Evolutionary conservation across 2,797 vertebrate species (phyloP).

Genomic region (Staurois parvus): DNA sequence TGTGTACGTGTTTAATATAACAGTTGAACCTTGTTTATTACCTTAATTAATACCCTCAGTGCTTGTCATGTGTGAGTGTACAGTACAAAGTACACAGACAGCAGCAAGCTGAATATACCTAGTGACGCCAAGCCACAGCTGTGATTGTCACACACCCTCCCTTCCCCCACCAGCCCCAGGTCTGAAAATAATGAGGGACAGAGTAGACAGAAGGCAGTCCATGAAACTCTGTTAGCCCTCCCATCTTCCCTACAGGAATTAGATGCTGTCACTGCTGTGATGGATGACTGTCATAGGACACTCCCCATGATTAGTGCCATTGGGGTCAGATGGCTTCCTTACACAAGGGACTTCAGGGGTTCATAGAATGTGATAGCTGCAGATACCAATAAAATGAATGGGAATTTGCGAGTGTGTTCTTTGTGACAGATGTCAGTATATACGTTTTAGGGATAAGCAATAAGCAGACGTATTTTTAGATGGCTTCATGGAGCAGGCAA

Average conservation of each 20-base stretch:
- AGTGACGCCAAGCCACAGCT: constrained; percentile 46
- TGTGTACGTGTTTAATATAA: neutral
- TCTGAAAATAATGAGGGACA: constrained; percentile 64
- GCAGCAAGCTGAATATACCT: constrained; percentile 4
- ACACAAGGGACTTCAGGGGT: constrained; percentile 81
- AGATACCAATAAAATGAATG: constrained; percentile 27
- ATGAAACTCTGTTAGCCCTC: constrained; percentile 73
- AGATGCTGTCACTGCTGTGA: constrained; percentile 78
- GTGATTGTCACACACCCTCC: constrained; percentile 58
- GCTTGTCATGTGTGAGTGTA: neutral
- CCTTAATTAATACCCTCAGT: neutral
- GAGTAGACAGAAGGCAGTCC: constrained; percentile 66
- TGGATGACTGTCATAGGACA: constrained; percentile 94
- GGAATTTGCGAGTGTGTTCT: neutral
- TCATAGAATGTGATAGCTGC: constrained; percentile 40
- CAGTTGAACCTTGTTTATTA: neutral
- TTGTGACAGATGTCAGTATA: constrained; percentile 46
- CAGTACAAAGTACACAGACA: neutral
- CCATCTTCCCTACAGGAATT: constrained; percentile 45
- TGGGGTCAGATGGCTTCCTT: constrained; percentile 87
- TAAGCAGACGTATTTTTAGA: neutral
- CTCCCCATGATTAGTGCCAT: constrained; percentile 91
- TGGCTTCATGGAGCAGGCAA: neutral
- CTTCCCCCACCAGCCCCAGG: constrained; percentile 33
- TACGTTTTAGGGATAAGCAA: constrained; percentile 12